Base-by-base conservation (phyloP, 92 coral and sea anemone genomes). In the Epizoanthus stellaris region DNA sequence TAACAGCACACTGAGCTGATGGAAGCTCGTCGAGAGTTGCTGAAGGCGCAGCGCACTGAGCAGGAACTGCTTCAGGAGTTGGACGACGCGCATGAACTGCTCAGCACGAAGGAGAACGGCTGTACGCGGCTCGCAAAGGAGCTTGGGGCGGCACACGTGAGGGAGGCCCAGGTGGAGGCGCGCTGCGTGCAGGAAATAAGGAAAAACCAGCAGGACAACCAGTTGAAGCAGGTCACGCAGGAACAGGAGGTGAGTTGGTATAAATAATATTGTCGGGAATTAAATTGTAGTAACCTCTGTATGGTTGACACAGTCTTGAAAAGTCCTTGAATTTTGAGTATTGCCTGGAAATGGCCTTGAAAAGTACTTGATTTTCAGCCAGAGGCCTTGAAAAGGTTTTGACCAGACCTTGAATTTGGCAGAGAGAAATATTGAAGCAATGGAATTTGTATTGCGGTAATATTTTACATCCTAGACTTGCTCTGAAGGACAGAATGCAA, bases 121-220 rank as follows among this genome's bases (percentile, higher is more conserved):
- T 97, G 99, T 71, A 85, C 98, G 7, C 94, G 99, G 52, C 99
- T 97, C 47, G 99, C 99, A 45, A 97, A 97, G 89, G 98, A 97
- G 75, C 97, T 97, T 72, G 99, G 99, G 62, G 90, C 98, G 63
- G 90, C 97, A 42, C 99, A 97, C 70, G 98, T 97, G 7, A 96
- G 99, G 21, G 99, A 97, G 85, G 99, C 99, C 6, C 98, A 97
- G 87, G 99, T 98, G 0, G 99, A 97, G 87, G 99, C 98, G 49
- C 93, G 91, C 61, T 97, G 98, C 45, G 92, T 97, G 15, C 97
- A 97, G 88, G 99, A 97, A 74, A 82, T 91, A 65, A 87, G 99
- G 9, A 91, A 91, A 60, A 84, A 87, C 16, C 93, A 92, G 21
- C 99, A 97, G 79, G 98, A 97, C 70, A 88, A 86, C 77, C 93